A percentile compares a stretch with the other conserved stretches of the same genome.
Conservation (phyloP, 2,797 vertebrate species). For the Pygocentrus nattereri region DNA sequence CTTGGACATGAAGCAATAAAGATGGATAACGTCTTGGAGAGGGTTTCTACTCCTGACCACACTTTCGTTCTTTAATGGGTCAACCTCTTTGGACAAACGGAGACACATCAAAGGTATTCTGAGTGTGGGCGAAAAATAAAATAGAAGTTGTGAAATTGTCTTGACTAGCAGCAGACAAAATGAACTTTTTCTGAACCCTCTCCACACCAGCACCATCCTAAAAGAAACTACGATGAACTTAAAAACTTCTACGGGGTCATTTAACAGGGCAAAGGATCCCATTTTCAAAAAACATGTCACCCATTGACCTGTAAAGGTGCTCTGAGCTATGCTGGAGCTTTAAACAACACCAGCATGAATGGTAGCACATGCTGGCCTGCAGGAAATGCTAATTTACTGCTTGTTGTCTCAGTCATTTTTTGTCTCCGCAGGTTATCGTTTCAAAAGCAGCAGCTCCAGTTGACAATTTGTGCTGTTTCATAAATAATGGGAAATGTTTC, state of each 20-base stretch:
- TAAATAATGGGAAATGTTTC: no score
- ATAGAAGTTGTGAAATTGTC: background rate
- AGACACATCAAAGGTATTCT: slow-evolving; percentile 16
- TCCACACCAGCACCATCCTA: background rate
- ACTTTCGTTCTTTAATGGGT: slow-evolving; percentile 8
- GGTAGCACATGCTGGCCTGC: background rate
- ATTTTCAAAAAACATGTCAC: background rate
- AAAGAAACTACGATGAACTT: background rate
- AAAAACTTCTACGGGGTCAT: slow-evolving; percentile 6
- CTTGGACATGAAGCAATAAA: slow-evolving; percentile 1
- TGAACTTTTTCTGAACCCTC: slow-evolving; percentile 44
- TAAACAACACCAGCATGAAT: background rate
- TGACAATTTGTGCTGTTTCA: no score
- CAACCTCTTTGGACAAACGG: slow-evolving; percentile 35
- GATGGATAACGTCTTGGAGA: slow-evolving; percentile 16
- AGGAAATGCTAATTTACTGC: background rate
- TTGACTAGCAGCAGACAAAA: slow-evolving; percentile 4
- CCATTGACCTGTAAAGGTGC: background rate
- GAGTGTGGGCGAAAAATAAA: slow-evolving; percentile 4
- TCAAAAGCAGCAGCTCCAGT: background rate
- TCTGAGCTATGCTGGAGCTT: background rate
- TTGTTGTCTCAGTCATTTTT: background rate
- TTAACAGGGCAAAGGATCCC: background rate
- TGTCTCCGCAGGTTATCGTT: background rate
- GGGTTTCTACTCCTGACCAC: slow-evolving; percentile 7